Conservation (phyloP, 2,797 vertebrate species). For the Gallirallus australis region DNA sequence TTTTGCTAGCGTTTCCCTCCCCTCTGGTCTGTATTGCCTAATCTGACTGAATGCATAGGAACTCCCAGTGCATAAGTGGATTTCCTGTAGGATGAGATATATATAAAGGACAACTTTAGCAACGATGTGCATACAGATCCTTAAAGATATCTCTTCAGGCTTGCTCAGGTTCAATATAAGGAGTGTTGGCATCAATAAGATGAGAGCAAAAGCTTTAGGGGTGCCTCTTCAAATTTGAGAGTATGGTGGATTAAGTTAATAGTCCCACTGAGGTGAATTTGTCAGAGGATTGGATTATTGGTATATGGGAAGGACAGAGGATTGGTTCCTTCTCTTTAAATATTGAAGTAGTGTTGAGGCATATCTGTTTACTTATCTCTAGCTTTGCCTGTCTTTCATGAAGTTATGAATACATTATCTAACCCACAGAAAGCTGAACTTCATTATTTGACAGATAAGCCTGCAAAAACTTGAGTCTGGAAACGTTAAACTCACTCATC, state of each 20-base stretch:
- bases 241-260: not conserved
- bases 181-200: not conserved
- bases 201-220: not conserved
- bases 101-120: not conserved
- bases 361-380: not conserved
- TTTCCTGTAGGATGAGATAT: not conserved
- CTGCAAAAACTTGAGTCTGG: not conserved
- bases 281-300: not conserved
- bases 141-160: not conserved
- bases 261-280: not conserved
- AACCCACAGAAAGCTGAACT: not conserved
- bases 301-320: not conserved
- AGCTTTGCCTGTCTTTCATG: not conserved
- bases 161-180: not conserved
- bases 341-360: not conserved
- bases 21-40: not conserved
- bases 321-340: not conserved
- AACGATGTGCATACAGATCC: not conserved
- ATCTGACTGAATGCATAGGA: not conserved
- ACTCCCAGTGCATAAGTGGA: accelerated
- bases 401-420: not conserved
- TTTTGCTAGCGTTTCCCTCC: not conserved
- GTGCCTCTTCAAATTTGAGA: not conserved
- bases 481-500: constrained; percentile 27
- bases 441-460: constrained; percentile 10